phyloP scores from a whole-genome alignment of 2,113 vertebrate species.

The Microtus richardsoni region DNA sequence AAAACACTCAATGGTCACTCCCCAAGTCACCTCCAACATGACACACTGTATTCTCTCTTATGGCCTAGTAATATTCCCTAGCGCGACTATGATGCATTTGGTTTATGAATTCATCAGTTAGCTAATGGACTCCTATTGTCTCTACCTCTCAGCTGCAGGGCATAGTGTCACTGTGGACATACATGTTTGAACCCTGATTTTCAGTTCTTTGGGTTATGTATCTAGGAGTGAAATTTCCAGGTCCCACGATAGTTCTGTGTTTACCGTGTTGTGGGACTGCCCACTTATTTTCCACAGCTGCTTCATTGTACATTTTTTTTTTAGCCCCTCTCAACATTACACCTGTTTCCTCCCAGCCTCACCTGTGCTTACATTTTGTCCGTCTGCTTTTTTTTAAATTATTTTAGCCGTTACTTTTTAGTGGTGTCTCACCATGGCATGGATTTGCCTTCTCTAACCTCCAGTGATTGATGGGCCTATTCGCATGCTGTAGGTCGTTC shows the following conservation, averaged over 20 bases:
- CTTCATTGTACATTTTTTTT: neutral
- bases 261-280: neutral
- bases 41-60: neutral
- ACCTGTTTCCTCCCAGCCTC: neutral
- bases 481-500: neutral
- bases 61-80: neutral
- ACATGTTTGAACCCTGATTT: neutral
- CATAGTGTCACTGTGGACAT: neutral
- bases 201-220: neutral
- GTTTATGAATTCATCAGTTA: too few relatives aligned
- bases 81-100: neutral
- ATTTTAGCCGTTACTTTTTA: neutral
- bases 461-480: neutral
- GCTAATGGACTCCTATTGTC: neutral
- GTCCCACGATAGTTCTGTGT: neutral
- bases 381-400: neutral
- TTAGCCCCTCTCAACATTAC: neutral
- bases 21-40: neutral
- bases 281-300: neutral
- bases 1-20: neutral
- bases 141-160: neutral
- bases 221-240: neutral
- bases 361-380: neutral
- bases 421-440: neutral
- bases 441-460: constrained; percentile 20